Evolutionary conservation across 2,888 invertebrate species (phyloP), one percentile per base, ranked within the genome.

Genomic region (Synergus japonicus): DNA sequence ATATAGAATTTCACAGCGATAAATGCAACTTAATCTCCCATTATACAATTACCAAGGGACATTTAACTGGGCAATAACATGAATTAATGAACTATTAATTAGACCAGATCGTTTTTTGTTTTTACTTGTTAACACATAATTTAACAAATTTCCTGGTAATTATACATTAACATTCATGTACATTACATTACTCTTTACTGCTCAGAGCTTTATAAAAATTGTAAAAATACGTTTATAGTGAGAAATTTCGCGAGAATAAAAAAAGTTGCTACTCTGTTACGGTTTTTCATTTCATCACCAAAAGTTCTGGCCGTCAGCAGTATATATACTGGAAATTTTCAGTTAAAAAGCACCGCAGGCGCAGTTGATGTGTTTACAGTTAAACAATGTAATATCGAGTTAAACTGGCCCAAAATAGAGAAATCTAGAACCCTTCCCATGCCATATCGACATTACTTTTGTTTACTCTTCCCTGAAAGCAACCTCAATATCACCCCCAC

Each of bases 351-450:
- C 9, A 44, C 44, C 22, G 9, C 67, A 67, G 67, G 29, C 10
- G 15, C 8, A 67, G 67, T 67, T 69, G 69, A 13, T 7, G 29
- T 69, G 49, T 69, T 69, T 49, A 69, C 46, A 46, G 49, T 69
- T 15, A 67, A 15, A 69, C 49, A 69, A 49, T 49, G 18, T 49
- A 69, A 69, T 69, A 49, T 69, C 29, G 67, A 46, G 67, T 69
- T 69, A 29, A 65, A 69, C 46, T 22, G 46, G 22, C 46, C 46
- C 46, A 7, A 29, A 29, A 37, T 37, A 46, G 46, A 7, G n/a
- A 54, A 15, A 2, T 49, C n/a, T 66, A n/a, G 43, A n/a, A 63
- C 0, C 63, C 12, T 63, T 29, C 22, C 29, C 65, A 29, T 64
- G 15, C 37, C 37, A 29, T 65, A 69, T 49, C 46, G 29, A 69